These are phyloP conservation scores for Eilema griseolum DNA, from an alignment of 2,888 invertebrate genomes.

Conservation along the genomic window DNA sequence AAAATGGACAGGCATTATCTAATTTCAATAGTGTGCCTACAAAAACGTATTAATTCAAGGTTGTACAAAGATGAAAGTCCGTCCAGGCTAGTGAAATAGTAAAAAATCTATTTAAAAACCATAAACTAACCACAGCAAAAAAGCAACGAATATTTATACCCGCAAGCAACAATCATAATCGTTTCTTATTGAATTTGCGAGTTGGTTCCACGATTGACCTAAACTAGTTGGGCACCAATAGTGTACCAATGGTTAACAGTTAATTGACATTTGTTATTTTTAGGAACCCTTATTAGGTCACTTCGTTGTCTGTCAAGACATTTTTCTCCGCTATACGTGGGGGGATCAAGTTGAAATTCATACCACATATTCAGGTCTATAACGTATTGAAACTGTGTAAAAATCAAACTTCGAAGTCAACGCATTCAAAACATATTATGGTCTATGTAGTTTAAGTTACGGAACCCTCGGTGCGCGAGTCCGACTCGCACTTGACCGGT, in stretches of 20 bases:
- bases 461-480: too few species aligned
- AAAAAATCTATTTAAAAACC: neutral
- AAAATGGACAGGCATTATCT: neutral
- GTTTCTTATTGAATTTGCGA: neutral
- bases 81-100: neutral
- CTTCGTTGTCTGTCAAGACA: too few species aligned
- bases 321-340: too few species aligned
- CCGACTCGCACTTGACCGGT: too few species aligned
- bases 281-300: too few species aligned
- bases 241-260: neutral
- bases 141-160: neutral
- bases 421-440: too few species aligned
- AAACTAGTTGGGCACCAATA: neutral
- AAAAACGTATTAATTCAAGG: neutral
- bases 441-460: too few species aligned
- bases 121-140: neutral
- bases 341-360: too few species aligned
- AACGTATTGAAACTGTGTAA: too few species aligned
- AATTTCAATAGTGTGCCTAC: neutral
- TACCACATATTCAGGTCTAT: too few species aligned
- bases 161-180: neutral
- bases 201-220: constrained; percentile 1
- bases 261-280: too few species aligned
- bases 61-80: neutral
- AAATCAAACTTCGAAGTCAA: too few species aligned